A percentile compares a stretch with the other conserved stretches of the same genome.
phyloP scores from a whole-genome alignment of 35 echinoderm and acorn worm species.

The Lytechinus variegatus region DNA sequence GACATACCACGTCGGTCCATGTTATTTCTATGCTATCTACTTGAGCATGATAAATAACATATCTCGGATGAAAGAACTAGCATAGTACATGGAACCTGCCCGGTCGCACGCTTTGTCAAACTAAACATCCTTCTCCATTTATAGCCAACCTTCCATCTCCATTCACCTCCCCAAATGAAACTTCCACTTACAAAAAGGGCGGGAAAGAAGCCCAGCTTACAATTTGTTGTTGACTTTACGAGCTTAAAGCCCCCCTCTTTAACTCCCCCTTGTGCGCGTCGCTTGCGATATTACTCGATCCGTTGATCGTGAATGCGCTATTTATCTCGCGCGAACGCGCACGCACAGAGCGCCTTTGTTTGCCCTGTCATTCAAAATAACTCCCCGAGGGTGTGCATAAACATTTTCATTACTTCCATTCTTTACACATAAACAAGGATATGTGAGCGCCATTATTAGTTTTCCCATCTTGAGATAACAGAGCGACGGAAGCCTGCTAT shows the following conservation, averaged over 20 bases:
- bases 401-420: constrained; percentile 24
- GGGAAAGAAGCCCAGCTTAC: background rate
- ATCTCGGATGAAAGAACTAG: background rate
- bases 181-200: background rate
- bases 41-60: background rate
- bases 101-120: background rate
- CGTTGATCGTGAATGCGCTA: constrained; percentile 4
- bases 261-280: background rate
- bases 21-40: background rate
- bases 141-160: background rate
- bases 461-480: background rate
- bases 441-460: constrained; percentile 15
- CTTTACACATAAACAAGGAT: constrained; percentile 32
- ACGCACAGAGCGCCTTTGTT: constrained; percentile 5
- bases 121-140: background rate
- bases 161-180: constrained; percentile 20
- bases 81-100: background rate
- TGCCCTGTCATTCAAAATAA: background rate
- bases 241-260: background rate
- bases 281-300: background rate
- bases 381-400: background rate
- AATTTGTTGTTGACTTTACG: background rate
- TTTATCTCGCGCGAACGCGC: constrained; percentile 4
- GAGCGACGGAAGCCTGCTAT: background rate
- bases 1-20: background rate